These are phyloP conservation scores for Athene noctua DNA, from an alignment of 2,113 vertebrate genomes.

Conservation along the genomic window DNA sequence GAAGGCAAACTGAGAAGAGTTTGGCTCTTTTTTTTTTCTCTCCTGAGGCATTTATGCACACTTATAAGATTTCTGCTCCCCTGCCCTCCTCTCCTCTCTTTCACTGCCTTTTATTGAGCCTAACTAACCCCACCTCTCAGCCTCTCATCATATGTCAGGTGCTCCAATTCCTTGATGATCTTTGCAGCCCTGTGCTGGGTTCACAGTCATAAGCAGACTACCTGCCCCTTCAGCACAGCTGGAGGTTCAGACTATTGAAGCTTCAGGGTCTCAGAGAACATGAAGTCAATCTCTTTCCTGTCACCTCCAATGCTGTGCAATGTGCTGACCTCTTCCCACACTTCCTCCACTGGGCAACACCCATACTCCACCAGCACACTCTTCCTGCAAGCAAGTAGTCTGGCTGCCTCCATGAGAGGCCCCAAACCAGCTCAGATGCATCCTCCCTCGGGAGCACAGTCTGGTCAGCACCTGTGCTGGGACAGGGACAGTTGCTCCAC, in stretches of 20 bases:
- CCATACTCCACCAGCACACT: neutral
- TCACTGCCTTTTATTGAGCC: neutral
- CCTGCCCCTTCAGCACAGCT: neutral
- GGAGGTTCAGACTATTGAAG: neutral
- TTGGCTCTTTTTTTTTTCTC: neutral
- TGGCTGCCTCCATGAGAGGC: neutral
- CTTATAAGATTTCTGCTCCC: no score
- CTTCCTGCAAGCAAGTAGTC: neutral
- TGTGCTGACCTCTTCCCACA: neutral
- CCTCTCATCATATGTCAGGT: accelerated
- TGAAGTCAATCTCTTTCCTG: neutral
- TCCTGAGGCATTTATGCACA: neutral
- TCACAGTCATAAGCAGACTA: neutral
- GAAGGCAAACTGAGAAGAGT: neutral
- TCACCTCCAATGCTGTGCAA: accelerated
- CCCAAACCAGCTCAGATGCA: neutral
- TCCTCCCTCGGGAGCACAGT: neutral
- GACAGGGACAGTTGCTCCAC: neutral
- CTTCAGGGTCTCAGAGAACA: neutral
- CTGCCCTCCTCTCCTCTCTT: neutral
- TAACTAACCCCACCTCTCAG: neutral
- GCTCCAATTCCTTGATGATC: neutral
- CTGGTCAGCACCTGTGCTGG: neutral
- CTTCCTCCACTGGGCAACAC: neutral
- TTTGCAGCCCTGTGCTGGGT: neutral